These are phyloP conservation scores for Drymodes brunneopygia DNA, from an alignment of 2,113 vertebrate species.

Conservation along the genomic window DNA sequence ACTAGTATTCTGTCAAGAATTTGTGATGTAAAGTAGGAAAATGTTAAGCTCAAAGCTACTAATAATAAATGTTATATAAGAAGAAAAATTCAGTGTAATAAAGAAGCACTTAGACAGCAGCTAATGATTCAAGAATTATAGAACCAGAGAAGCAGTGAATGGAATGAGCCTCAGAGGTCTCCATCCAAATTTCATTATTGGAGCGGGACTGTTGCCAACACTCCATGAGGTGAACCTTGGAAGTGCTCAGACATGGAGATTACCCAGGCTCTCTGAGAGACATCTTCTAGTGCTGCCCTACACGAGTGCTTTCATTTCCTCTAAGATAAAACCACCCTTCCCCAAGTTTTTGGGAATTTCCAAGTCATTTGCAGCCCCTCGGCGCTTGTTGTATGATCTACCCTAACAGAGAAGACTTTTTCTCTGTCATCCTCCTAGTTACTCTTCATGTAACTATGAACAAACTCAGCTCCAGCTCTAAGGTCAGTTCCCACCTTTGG, in stretches of 20 bases:
- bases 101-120: neutral
- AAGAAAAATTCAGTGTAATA: neutral
- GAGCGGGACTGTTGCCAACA: neutral
- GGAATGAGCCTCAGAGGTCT: neutral
- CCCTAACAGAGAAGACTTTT: neutral
- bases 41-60: neutral
- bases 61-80: neutral
- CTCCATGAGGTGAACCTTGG: neutral
- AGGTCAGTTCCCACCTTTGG: rapidly evolving
- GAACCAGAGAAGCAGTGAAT: neutral
- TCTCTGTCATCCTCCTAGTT: neutral
- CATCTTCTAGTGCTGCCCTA: neutral
- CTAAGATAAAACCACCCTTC: neutral
- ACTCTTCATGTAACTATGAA: neutral
- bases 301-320: neutral
- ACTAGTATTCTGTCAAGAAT: neutral
- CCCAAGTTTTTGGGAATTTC: neutral
- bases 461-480: neutral
- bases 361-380: neutral
- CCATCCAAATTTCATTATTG: neutral
- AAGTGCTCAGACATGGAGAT: neutral
- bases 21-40: neutral
- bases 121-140: neutral
- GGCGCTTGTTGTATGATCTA: neutral
- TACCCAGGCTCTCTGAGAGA: neutral